These are phyloP conservation scores for Dicrostonyx torquatus DNA, from an alignment of 2,797 vertebrate species.

Conservation along the genomic window DNA sequence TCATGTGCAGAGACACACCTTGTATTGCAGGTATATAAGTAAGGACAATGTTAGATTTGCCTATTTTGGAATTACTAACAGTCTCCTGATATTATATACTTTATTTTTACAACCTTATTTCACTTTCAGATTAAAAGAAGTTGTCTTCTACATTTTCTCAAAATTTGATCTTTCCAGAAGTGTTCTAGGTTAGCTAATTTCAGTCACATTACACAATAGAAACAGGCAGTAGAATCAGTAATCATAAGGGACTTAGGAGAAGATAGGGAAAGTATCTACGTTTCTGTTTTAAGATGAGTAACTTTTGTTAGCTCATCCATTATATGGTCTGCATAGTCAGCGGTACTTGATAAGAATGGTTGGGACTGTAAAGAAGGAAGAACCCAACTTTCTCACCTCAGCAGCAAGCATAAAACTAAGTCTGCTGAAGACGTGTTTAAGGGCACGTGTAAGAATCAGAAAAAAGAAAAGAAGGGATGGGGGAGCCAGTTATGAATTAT, in stretches of 20 bases:
- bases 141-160: not conserved
- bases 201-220: not conserved
- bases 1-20: no score
- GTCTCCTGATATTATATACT: not conserved
- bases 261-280: not conserved
- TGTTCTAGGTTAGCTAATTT: not conserved
- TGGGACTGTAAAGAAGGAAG: not conserved
- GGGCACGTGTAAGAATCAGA: not conserved
- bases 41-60: not conserved
- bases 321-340: not conserved
- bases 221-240: not conserved
- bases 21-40: not conserved
- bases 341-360: no score
- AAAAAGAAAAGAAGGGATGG: not conserved
- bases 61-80: not conserved
- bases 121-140: conserved; percentile 26
- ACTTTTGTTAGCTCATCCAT: not conserved
- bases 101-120: not conserved
- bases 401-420: not conserved
- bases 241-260: not conserved
- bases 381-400: not conserved
- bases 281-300: not conserved
- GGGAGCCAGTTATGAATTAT: not conserved
- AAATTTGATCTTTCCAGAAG: not conserved
- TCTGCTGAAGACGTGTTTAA: not conserved